Evolutionary conservation across 2,888 invertebrate species (phyloP).

Genomic region (Ophion ellenae): DNA sequence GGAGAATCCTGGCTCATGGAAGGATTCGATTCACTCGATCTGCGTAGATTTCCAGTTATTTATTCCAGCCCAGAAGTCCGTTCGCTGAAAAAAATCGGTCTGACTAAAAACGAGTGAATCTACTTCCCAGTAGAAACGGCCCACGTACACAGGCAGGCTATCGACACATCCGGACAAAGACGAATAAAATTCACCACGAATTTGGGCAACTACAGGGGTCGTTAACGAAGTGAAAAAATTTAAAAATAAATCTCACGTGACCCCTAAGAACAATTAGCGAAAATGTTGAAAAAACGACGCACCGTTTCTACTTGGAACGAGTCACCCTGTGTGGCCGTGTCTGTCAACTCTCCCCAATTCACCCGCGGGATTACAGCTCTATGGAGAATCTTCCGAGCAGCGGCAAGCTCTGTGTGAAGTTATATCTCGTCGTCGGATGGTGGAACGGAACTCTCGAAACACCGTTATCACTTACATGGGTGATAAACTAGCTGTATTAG

Average conservation of each 20-base stretch:
- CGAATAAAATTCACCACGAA: background rate
- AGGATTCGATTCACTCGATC: background rate
- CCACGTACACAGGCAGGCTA: background rate
- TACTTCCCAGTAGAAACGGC: background rate
- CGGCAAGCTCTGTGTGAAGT: conserved; percentile 28
- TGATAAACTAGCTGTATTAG: conserved; percentile 10
- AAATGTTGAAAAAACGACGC: background rate
- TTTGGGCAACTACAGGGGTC: background rate
- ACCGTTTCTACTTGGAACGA: background rate
- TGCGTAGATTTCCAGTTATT: background rate
- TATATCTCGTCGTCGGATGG: conserved; percentile 19
- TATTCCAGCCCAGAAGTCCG: background rate
- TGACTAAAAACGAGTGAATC: background rate
- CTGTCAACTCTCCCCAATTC: conserved; percentile 14
- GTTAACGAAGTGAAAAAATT: background rate
- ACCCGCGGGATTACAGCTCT: conserved; percentile 50
- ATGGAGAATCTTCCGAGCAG: conserved; percentile 59
- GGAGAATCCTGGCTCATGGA: too few relatives aligned
- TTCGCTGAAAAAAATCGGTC: background rate
- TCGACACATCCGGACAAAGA: background rate
- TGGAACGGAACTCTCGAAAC: conserved; percentile 17
- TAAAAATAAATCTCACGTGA: background rate
- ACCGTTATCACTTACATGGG: conserved; percentile 35
- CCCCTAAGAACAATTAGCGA: background rate
- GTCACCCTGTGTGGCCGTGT: conserved; percentile 1